Evolutionary conservation across 2,888 invertebrate species (phyloP).

Genomic region (Eupithecia pulchellata): DNA sequence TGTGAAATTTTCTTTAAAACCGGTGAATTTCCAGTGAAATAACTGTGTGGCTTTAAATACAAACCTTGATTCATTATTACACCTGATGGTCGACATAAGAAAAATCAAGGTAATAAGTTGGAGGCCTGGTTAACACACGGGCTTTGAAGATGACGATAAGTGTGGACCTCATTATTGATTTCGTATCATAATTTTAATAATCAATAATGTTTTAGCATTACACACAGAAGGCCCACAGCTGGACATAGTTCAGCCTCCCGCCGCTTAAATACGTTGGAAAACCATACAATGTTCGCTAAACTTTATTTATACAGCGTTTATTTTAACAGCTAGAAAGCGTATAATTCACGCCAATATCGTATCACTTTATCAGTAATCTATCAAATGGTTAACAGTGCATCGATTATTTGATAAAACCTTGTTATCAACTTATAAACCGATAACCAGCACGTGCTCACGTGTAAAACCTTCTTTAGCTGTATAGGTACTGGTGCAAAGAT

Average conservation of each 20-base stretch:
- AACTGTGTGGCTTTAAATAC: background rate
- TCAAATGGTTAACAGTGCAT: constrained; percentile 54
- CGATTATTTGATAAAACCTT: constrained; percentile 76
- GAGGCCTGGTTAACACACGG: background rate
- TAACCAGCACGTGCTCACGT: constrained; percentile 19
- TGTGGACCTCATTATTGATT: no score
- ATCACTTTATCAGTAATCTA: constrained; percentile 34
- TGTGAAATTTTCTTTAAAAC: background rate
- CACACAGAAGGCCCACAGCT: background rate
- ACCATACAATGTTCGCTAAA: background rate
- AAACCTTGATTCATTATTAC: background rate
- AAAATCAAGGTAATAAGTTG: background rate
- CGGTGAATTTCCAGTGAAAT: background rate
- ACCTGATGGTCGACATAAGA: background rate
- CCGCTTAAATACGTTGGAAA: background rate
- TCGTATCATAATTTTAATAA: no score
- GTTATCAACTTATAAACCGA: constrained; percentile 55
- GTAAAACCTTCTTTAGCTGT: background rate
- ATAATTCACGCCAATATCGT: constrained; percentile 10
- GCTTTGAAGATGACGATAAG: background rate
- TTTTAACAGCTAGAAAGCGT: no score
- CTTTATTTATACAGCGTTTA: no score
- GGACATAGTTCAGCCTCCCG: background rate
- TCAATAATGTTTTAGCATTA: no score
- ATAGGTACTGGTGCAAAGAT: background rate